These are phyloP conservation scores for Bambusicola thoracicus DNA, from an alignment of 2,113 vertebrate species.

Conservation along the genomic window DNA sequence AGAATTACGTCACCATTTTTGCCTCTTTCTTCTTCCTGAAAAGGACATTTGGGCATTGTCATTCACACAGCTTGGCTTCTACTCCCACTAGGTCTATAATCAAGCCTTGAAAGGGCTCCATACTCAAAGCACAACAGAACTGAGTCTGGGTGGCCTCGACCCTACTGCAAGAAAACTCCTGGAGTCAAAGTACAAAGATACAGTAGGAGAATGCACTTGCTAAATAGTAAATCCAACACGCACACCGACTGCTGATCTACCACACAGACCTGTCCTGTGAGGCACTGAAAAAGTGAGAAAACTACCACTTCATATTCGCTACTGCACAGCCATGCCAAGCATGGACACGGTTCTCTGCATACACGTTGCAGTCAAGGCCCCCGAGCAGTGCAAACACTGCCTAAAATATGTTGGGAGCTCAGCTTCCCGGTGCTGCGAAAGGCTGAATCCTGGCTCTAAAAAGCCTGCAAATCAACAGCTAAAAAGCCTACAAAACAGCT, in stretches of 20 bases:
- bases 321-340: neutral
- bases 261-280: neutral
- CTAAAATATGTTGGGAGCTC: neutral
- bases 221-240: neutral
- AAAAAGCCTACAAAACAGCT: neutral
- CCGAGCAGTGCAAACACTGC: neutral
- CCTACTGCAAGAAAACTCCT: neutral
- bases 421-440: neutral
- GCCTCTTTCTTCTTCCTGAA: neutral
- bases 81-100: neutral
- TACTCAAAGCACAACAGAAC: neutral
- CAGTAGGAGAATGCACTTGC: too few relatives aligned
- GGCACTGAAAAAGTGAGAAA: neutral
- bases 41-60: neutral
- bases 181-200: neutral
- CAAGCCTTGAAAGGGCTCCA: neutral
- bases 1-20: neutral
- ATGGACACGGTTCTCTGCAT: fast-evolving
- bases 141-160: neutral
- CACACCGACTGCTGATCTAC: neutral
- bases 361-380: neutral
- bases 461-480: neutral
- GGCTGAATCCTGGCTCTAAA: neutral
- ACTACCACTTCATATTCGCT: neutral
- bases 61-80: neutral